These are phyloP conservation scores for Saccostrea cuccullata DNA, from an alignment of 1,140 invertebrate genomes.

Conservation along the genomic window DNA sequence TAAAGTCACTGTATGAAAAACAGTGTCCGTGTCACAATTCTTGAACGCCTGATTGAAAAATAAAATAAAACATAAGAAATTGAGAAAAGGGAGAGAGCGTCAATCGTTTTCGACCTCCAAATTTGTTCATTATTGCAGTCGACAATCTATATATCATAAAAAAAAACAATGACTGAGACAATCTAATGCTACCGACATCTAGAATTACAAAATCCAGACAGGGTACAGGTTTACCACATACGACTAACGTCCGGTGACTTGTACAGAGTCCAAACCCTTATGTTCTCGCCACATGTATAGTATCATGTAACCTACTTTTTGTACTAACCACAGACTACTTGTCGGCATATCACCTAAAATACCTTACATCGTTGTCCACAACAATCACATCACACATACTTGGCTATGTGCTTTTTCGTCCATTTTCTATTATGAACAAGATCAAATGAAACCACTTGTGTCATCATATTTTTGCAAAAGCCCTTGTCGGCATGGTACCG, in stretches of 20 bases:
- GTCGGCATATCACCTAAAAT: background rate
- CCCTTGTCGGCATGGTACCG: background rate
- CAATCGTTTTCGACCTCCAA: no score
- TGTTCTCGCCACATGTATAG: conserved; percentile 5
- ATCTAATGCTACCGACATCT: no score
- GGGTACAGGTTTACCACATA: background rate
- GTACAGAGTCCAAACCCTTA: background rate
- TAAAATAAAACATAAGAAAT: no score
- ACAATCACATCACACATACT: background rate
- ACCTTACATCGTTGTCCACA: conserved; percentile 1
- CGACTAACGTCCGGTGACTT: background rate
- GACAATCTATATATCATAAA: no score
- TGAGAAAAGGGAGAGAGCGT: no score
- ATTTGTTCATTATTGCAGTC: no score
- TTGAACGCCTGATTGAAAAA: no score
- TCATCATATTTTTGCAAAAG: background rate
- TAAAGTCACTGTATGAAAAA: no score
- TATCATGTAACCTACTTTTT: background rate
- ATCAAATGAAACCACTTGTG: background rate
- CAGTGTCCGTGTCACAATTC: no score
- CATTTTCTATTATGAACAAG: background rate
- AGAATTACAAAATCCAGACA: background rate
- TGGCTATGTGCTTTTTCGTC: background rate
- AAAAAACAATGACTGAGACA: no score
- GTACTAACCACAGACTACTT: background rate